These are phyloP conservation scores for Chlorodrepanis virens DNA, from an alignment of 2,113 vertebrate species.

Conservation along the genomic window DNA sequence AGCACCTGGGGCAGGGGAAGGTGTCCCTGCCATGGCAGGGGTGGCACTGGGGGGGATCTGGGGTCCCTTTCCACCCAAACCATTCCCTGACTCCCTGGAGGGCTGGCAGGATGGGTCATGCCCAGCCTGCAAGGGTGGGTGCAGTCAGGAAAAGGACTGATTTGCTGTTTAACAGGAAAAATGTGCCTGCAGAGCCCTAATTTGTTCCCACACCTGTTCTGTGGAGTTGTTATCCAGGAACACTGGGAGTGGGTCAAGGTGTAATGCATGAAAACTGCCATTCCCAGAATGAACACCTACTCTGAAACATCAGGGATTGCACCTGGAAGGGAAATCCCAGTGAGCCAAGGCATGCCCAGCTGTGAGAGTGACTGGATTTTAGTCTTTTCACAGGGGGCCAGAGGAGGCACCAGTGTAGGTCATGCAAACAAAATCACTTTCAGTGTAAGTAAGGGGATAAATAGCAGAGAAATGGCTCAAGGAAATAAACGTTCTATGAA, in stretches of 20 bases:
- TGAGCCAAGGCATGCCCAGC: neutral
- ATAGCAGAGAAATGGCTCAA: neutral
- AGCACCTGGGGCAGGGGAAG: neutral
- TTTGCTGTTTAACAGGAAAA: neutral
- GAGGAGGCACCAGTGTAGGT: neutral
- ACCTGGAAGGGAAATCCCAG: neutral
- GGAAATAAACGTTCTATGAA: neutral
- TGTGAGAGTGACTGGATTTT: neutral
- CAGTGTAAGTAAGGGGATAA: neutral
- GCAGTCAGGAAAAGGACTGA: neutral
- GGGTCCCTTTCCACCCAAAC: rapidly evolving
- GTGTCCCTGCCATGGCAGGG: neutral
- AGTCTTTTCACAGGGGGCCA: neutral
- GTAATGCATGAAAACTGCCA: rapidly evolving
- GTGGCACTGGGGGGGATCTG: rapidly evolving
- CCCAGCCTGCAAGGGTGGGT: neutral
- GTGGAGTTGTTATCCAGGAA: neutral
- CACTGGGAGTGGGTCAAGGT: neutral
- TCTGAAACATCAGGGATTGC: neutral
- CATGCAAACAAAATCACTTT: neutral
- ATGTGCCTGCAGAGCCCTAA: neutral
- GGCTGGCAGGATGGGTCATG: neutral
- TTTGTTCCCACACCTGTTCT: neutral
- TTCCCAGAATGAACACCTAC: neutral
- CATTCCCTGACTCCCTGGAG: rapidly evolving